A percentile compares a stretch with the other conserved stretches of the same genome.
These are phyloP conservation scores for Acleris literana DNA, from an alignment of 2,888 invertebrate species.

Conservation along the genomic window DNA sequence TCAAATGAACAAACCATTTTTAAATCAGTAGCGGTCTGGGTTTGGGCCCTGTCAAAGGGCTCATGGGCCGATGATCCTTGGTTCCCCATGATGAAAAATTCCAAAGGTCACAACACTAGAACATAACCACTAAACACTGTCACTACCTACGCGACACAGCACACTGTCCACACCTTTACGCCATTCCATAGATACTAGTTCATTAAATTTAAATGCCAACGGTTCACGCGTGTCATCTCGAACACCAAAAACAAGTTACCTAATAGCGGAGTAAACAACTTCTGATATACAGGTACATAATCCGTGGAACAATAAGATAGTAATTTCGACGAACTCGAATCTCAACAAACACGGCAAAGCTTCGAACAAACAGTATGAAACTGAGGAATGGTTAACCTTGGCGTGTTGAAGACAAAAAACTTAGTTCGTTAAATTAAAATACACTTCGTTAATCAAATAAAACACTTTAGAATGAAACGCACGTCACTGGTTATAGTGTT, in stretches of 20 bases:
- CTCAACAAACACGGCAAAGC: conserved; percentile 75
- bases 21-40: conserved; percentile 73
- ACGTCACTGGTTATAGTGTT: background rate
- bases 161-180: conserved; percentile 44
- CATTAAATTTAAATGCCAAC: conserved; percentile 50
- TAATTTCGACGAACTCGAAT: conserved; percentile 72
- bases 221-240: conserved; percentile 55
- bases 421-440: conserved; percentile 40
- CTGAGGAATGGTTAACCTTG: conserved; percentile 71
- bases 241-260: conserved; percentile 57
- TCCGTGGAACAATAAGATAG: conserved; percentile 73
- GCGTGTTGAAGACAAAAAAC: conserved; percentile 59
- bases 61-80: conserved; percentile 92
- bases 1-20: conserved; percentile 69
- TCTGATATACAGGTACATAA: conserved; percentile 65
- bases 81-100: conserved; percentile 86
- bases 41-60: conserved; percentile 88
- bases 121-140: conserved; percentile 47
- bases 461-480: conserved; percentile 19
- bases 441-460: conserved; percentile 34
- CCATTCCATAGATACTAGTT: conserved; percentile 41
- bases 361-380: conserved; percentile 70
- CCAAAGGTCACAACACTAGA: conserved; percentile 46
- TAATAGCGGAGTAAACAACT: conserved; percentile 62
- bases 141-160: conserved; percentile 39